Conservation (phyloP, 1,140 invertebrate genomes). For the Magallana gigas region DNA sequence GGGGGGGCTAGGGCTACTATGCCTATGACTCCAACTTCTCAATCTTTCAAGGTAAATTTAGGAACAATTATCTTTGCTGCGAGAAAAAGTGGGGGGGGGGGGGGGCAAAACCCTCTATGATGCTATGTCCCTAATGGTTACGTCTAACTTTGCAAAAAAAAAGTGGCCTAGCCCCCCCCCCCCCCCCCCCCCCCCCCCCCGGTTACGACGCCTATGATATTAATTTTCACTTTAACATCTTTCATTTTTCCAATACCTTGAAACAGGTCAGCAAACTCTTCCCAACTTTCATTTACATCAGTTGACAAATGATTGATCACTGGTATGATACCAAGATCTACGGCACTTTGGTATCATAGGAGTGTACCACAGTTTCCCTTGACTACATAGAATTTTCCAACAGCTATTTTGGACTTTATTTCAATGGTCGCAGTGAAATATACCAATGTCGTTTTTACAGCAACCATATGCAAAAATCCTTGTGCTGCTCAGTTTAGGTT, state of each 20-base stretch:
- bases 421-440: constrained; percentile 26
- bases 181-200: too few species aligned
- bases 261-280: constrained; percentile 44
- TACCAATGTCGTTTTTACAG: not conserved
- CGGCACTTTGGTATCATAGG: constrained; percentile 29
- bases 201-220: too few species aligned
- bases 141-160: too few species aligned
- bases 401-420: constrained; percentile 4
- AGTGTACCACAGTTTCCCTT: constrained; percentile 27
- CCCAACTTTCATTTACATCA: not conserved
- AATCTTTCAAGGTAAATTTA: too few species aligned
- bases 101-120: too few species aligned
- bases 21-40: too few species aligned
- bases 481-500: constrained; percentile 18
- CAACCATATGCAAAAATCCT: constrained; percentile 41
- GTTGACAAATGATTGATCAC: not conserved
- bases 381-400: constrained; percentile 37
- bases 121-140: too few species aligned
- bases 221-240: constrained; percentile 56
- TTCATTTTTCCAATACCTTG: constrained; percentile 61
- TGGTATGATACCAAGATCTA: constrained; percentile 32
- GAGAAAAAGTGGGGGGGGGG: too few species aligned
- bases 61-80: too few species aligned
- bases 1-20: too few species aligned
- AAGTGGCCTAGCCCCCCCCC: too few species aligned